These are phyloP conservation scores for Holcopasites calliopsidis DNA, from an alignment of 1,140 invertebrate species.

Conservation along the genomic window DNA sequence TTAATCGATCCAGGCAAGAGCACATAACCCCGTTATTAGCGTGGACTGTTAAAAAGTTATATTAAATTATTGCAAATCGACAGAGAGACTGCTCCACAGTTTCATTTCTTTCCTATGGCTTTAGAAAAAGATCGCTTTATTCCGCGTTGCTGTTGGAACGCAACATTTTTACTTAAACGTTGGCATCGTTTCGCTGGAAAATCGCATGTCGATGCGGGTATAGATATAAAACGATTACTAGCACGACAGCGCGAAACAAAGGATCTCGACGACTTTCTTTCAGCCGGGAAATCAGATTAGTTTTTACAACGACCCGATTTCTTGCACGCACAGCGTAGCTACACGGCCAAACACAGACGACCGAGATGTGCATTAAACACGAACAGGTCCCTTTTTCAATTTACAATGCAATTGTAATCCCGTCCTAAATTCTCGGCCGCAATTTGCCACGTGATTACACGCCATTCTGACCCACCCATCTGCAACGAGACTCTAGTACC, in stretches of 20 bases:
- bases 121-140: too few species aligned
- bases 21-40: not conserved
- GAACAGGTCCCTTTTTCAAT: constrained; percentile 49
- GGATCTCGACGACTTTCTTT: constrained; percentile 47
- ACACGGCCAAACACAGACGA: constrained; percentile 8
- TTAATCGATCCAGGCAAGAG: constrained; percentile 3
- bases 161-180: too few species aligned
- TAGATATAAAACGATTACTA: constrained; percentile 29
- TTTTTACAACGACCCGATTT: constrained; percentile 43
- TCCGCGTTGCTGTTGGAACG: too few species aligned
- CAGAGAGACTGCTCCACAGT: too few species aligned
- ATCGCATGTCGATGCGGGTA: constrained; percentile 18
- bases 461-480: too few species aligned
- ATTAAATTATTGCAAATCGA: too few species aligned
- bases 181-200: not conserved
- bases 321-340: constrained; percentile 45
- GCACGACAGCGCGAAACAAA: constrained; percentile 40
- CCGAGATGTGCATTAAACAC: constrained; percentile 32
- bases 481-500: not conserved
- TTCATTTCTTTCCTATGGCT: too few species aligned
- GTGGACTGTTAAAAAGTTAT: too few species aligned
- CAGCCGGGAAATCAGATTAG: constrained; percentile 30
- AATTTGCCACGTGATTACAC: not conserved
- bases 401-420: constrained; percentile 29
- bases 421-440: not conserved